Evolutionary conservation across 2,888 invertebrate species (phyloP), one percentile per base, ranked within the genome.

Genomic region (Laothoe populi): DNA sequence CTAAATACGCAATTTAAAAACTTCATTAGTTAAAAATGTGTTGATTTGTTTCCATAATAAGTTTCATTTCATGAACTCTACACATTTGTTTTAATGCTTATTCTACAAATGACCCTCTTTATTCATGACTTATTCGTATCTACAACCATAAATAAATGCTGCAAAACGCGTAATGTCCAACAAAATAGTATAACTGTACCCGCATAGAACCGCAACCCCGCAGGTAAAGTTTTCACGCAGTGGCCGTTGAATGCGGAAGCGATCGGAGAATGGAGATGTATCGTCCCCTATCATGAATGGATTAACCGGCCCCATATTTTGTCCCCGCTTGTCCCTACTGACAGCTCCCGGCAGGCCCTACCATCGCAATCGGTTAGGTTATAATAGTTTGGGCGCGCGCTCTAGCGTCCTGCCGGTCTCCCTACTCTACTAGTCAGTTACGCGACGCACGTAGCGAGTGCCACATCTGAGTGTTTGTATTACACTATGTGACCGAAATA

Each of bases 351-450:
- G 45, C 57, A 44, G 58, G 57, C 88, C 89, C 88, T 82, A 82
- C 86, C 84, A 85, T 82, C 84, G 75, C 73, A 86, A 86, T 86
- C 74, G 78, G 87, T 86, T 87, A 88, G 88, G 86, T 88, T 90
- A 90, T 89, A 90, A 90, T 87, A 90, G 87, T 87, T 88, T 84
- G 78, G 83, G 82, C 84, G 85, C 83, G 79, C 85, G 81, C 80
- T 80, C 79, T 82, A 79, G 83, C 84, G 83, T 83, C 84, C 84
- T 76, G 83, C 71, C 73, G 73, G 71, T 70, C 75, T 80, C 82
- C 81, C 59, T 46, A 57, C 59, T 64, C 59, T 46, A 57, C 59
- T 64, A 65, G 81, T 81, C 87, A 87, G 90, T 89, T 82, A 84
- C 84, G 84, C 86, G 82, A 80, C 83, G 86, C 79, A 73, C 86